These are phyloP conservation scores for Echinops telfairi DNA, from an alignment of 2,113 vertebrate genomes.

Conservation along the genomic window DNA sequence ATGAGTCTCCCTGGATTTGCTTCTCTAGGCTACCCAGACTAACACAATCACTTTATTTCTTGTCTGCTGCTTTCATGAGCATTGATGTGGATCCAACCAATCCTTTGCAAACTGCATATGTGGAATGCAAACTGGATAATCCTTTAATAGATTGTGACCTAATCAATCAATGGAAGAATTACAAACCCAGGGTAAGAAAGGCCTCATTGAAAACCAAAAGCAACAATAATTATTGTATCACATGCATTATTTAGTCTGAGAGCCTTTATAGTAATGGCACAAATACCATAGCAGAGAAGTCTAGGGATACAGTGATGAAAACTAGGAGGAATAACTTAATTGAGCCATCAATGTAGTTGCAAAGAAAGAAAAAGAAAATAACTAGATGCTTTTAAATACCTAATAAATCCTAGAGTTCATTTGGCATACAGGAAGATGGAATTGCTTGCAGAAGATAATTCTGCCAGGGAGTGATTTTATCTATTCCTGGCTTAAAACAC, in stretches of 20 bases:
- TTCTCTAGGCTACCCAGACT: too few species aligned
- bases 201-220: background rate
- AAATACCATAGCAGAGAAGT: background rate
- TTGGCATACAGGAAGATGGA: background rate
- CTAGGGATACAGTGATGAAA: accelerated
- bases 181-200: background rate
- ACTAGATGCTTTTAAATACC: too few species aligned
- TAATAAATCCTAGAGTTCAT: background rate
- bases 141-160: background rate
- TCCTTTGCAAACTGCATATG: too few species aligned
- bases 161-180: background rate
- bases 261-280: background rate
- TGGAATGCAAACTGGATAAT: background rate
- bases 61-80: too few species aligned
- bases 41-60: too few species aligned
- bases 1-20: too few species aligned
- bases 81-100: too few species aligned
- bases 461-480: background rate
- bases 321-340: background rate
- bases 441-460: background rate
- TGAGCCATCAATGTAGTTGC: background rate
- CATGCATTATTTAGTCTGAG: background rate
- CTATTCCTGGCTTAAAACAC: background rate
- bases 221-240: background rate
- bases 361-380: background rate